Evolutionary conservation across 1,140 invertebrate genomes (phyloP).

Genomic region (Drosophila tristis): DNA sequence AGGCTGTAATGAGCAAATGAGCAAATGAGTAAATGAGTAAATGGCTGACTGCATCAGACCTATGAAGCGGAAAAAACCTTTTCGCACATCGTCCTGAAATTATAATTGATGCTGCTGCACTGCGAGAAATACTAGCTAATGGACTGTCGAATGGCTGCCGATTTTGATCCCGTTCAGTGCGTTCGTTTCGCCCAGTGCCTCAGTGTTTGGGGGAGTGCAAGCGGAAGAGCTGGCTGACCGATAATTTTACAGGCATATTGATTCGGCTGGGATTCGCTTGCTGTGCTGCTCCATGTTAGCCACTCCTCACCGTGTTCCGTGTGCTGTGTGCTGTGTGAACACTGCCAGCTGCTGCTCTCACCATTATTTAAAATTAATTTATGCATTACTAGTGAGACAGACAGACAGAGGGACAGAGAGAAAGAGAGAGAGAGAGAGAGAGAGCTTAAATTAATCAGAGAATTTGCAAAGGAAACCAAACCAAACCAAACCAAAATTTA

Average conservation of each 20-base stretch:
- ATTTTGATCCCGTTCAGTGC: no score
- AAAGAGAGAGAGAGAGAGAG: not conserved
- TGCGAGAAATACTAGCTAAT: not conserved
- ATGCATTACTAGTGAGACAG: constrained; percentile 57
- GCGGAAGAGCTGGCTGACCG: not conserved
- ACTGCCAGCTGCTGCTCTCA: constrained; percentile 34
- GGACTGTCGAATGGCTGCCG: no score
- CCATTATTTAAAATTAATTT: constrained; percentile 77
- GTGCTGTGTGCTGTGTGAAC: constrained; percentile 12
- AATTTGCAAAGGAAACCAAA: constrained; percentile 43
- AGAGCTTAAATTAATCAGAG: constrained; percentile 75
- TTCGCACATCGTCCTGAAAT: constrained; percentile 30
- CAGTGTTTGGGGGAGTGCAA: not conserved
- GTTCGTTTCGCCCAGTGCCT: constrained; percentile 4
- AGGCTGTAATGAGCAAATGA: constrained; percentile 28
- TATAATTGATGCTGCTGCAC: constrained; percentile 41
- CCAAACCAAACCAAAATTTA: constrained; percentile 27
- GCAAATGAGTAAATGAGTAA: constrained; percentile 9
- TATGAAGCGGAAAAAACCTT: constrained; percentile 49
- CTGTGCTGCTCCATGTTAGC: constrained; percentile 15
- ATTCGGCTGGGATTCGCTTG: constrained; percentile 47
- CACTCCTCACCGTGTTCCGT: not conserved
- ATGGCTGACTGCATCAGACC: constrained; percentile 34
- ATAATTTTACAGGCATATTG: constrained; percentile 59
- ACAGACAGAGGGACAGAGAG: constrained; percentile 11